phyloP scores from a whole-genome alignment of 2,113 vertebrate genomes.

The Carettochelys insculpta region DNA sequence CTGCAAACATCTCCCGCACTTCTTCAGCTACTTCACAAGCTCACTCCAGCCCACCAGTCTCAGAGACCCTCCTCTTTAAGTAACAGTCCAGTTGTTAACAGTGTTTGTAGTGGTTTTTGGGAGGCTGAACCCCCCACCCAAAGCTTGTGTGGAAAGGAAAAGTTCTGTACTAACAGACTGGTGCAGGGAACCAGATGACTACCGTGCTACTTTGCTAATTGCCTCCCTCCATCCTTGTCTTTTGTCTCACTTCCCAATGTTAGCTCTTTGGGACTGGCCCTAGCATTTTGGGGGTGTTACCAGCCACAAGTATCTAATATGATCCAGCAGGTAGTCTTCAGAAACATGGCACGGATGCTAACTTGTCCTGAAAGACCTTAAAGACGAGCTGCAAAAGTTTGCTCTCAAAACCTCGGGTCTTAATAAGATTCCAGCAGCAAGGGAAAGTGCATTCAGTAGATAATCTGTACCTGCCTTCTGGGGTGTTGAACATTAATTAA shows the following conservation, averaged over 20 bases:
- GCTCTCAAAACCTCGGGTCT: background rate
- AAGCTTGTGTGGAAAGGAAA: background rate
- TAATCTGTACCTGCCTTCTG: fast-evolving
- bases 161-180: background rate
- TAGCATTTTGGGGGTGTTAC: background rate
- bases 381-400: background rate
- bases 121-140: background rate
- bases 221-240: fast-evolving
- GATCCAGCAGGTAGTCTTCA: background rate
- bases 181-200: background rate
- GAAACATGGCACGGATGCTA: fast-evolving
- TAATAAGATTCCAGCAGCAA: background rate
- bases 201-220: fast-evolving
- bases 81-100: background rate
- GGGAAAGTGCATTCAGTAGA: background rate
- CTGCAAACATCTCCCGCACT: background rate
- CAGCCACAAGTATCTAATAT: fast-evolving
- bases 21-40: background rate
- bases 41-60: background rate
- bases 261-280: background rate
- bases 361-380: background rate
- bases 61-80: background rate
- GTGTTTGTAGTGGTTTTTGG: background rate
- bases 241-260: background rate
- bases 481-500: background rate